These are phyloP conservation scores for Palythoa caribaeorum DNA, from an alignment of 92 coral and sea anemone genomes.

Conservation along the genomic window DNA sequence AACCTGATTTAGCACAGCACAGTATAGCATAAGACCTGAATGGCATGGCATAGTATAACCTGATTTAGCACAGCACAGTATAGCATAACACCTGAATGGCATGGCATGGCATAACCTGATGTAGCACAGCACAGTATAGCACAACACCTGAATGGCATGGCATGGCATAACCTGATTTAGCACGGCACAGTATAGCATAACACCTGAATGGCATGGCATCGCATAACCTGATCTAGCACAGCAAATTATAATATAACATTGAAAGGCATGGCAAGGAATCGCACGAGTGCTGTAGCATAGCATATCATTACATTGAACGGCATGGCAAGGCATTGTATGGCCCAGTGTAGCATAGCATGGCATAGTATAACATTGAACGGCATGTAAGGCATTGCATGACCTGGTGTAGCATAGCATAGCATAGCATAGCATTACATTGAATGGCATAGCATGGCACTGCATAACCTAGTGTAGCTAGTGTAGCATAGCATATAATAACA, in stretches of 20 bases:
- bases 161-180: not conserved
- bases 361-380: conserved; percentile 13
- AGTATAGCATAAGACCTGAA: conserved; percentile 4
- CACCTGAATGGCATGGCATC: conserved; percentile 4
- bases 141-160: not conserved
- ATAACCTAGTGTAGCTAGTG: not conserved
- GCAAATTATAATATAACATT: not conserved
- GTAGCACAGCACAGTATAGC: not conserved
- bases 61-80: not conserved
- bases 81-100: not conserved
- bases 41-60: not conserved
- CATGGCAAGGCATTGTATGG: not conserved
- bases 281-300: conserved; percentile 6
- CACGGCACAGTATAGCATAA: conserved; percentile 16
- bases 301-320: not conserved
- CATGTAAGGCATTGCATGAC: not conserved
- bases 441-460: not conserved
- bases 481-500: conserved; percentile 1
- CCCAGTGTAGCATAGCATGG: not conserved
- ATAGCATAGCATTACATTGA: conserved; percentile 18
- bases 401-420: not conserved
- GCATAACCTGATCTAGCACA: too few relatives aligned
- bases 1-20: not conserved
- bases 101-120: not conserved
- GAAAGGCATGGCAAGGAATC: not conserved